Evolutionary conservation across 2,888 invertebrate genomes (phyloP).

Genomic region (Halictus quadricinctus): DNA sequence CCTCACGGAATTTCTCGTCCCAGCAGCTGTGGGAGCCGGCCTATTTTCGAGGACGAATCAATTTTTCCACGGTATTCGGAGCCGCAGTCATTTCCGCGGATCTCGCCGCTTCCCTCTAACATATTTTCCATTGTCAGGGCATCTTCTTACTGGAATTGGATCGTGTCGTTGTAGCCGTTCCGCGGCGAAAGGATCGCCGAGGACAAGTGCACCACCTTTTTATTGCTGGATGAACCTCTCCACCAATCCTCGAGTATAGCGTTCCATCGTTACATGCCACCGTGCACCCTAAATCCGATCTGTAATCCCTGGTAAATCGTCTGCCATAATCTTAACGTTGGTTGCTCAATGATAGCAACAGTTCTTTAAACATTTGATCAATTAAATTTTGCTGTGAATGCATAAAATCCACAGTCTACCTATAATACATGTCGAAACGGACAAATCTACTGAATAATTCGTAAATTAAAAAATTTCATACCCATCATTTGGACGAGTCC

Average conservation of each 20-base stretch:
- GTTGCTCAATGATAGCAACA: too few relatives aligned
- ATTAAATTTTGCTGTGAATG: too few relatives aligned
- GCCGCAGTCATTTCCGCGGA: slow-evolving; percentile 31
- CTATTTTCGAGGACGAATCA: slow-evolving; percentile 51
- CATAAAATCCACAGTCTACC: too few relatives aligned
- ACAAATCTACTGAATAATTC: too few relatives aligned
- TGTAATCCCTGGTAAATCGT: background rate
- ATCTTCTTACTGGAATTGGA: slow-evolving; percentile 41
- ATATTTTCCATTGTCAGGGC: slow-evolving; percentile 39
- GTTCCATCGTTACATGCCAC: background rate
- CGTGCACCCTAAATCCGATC: background rate
- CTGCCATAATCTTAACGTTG: too few relatives aligned
- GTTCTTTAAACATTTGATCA: too few relatives aligned
- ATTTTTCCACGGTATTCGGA: slow-evolving; percentile 40
- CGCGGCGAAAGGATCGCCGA: background rate
- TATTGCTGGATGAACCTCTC: slow-evolving; percentile 2
- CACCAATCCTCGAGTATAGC: background rate
- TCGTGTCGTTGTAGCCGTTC: slow-evolving; percentile 11
- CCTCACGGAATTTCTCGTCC: slow-evolving; percentile 26
- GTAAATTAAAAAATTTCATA: background rate
- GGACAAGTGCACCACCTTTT: background rate
- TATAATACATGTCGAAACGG: too few relatives aligned
- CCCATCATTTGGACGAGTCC: background rate
- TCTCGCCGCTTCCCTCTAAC: slow-evolving; percentile 34
- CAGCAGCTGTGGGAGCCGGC: slow-evolving; percentile 20